phyloP scores from a whole-genome alignment of 35 echinoderm and acorn worm species.

The Apostichopus parvimensis region DNA sequence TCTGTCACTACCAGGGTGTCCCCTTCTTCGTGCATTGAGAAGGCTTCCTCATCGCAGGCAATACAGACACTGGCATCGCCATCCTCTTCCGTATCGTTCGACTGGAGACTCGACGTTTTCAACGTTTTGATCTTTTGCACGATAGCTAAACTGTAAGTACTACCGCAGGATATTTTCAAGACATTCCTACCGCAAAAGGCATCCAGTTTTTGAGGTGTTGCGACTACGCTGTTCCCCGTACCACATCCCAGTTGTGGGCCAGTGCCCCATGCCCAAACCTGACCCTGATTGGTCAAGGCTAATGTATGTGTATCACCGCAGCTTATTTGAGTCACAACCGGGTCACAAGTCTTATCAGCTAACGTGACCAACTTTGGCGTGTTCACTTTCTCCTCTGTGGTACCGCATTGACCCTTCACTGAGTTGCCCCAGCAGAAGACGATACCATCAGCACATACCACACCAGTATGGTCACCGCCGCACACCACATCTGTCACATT shows the following conservation, averaged over 20 bases:
- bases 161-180: constrained; percentile 77
- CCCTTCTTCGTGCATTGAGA: constrained; percentile 80
- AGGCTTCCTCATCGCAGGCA: constrained; percentile 71
- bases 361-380: constrained; percentile 77
- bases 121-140: constrained; percentile 76
- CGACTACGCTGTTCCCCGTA: constrained; percentile 71
- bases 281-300: constrained; percentile 77
- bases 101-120: constrained; percentile 61
- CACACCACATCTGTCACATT: constrained; percentile 95
- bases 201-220: constrained; percentile 78
- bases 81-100: constrained; percentile 76
- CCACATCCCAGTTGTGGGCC: constrained; percentile 90
- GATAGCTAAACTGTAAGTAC: constrained; percentile 73
- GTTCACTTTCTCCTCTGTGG: constrained; percentile 77
- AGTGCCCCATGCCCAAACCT: constrained; percentile 94
- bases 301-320: constrained; percentile 93
- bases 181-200: constrained; percentile 87
- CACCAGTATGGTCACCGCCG: constrained; percentile 88
- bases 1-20: constrained; percentile 93
- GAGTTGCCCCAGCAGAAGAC: constrained; percentile 99
- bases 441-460: constrained; percentile 94
- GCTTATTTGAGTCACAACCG: constrained; percentile 77
- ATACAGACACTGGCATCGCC: constrained; percentile 64
- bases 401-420: constrained; percentile 78
- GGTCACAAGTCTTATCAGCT: constrained; percentile 74